A percentile compares a stretch with the other conserved stretches of the same genome.
Evolutionary conservation across 2,113 vertebrate genomes (phyloP).

Genomic region (Menidia beryllina): DNA sequence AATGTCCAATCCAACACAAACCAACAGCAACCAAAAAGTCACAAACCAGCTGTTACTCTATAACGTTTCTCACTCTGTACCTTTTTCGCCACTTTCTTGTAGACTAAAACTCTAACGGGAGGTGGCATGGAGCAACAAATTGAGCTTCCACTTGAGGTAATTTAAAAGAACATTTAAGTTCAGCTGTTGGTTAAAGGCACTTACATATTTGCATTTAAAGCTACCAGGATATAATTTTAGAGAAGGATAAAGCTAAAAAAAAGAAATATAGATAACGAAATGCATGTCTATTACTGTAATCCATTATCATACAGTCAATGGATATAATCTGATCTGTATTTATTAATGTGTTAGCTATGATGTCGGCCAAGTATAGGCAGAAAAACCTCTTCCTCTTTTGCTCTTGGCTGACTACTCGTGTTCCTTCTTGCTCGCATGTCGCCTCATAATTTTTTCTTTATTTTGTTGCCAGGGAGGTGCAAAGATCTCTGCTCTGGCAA

Average conservation of each 20-base stretch:
- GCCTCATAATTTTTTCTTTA: slow-evolving; percentile 34
- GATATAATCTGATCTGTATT: too few species aligned
- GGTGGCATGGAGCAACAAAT: slow-evolving; percentile 87
- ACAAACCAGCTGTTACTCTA: not conserved
- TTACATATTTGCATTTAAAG: not conserved
- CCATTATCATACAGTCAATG: too few species aligned
- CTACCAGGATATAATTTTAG: not conserved
- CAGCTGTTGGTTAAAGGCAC: slow-evolving; percentile 13
- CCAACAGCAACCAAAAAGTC: not conserved
- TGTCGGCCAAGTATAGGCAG: not conserved
- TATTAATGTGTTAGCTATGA: slow-evolving; percentile 25
- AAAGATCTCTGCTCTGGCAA: slow-evolving; percentile 73
- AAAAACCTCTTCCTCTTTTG: slow-evolving; percentile 12
- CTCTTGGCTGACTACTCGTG: not conserved
- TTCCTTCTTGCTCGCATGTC: slow-evolving; percentile 34
- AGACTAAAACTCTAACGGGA: slow-evolving; percentile 91
- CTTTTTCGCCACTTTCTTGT: slow-evolving; percentile 35
- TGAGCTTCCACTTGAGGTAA: slow-evolving; percentile 86
- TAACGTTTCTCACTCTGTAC: not conserved
- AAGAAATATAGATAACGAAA: not conserved
- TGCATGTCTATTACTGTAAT: too few species aligned
- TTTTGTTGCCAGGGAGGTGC: slow-evolving; percentile 84
- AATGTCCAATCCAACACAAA: not conserved
- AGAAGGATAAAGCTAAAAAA: not conserved
- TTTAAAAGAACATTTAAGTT: slow-evolving; percentile 31